Evolutionary conservation across 2,113 vertebrate species (phyloP).

Genomic region (Theristicus caerulescens): DNA sequence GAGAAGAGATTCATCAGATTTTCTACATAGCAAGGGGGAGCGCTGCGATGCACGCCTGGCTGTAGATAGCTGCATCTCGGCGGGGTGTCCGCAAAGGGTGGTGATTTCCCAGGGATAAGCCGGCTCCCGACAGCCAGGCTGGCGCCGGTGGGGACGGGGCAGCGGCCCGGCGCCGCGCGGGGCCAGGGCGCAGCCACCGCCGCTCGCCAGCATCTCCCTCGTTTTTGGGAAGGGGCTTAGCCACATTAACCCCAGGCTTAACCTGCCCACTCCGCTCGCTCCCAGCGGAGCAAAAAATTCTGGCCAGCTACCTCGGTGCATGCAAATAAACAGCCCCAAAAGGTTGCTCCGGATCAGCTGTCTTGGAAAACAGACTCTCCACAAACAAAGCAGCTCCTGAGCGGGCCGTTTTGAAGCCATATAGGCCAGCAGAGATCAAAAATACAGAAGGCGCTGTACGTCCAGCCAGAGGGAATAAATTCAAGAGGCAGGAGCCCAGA

Average conservation of each 20-base stretch:
- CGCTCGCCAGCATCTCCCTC: not conserved
- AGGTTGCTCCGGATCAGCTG: fast-evolving
- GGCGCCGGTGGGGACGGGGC: not conserved
- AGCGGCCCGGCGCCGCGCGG: not conserved
- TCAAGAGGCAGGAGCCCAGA: not conserved
- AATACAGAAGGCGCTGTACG: not conserved
- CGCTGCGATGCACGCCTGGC: not conserved
- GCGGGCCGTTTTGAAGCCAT: not conserved
- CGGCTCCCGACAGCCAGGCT: not conserved
- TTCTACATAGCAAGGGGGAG: not conserved
- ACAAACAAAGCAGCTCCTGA: not conserved
- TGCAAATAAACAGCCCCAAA: not conserved
- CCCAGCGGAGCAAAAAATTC: not conserved
- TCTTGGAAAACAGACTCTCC: not conserved
- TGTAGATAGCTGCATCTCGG: not conserved
- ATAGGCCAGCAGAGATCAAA: not conserved
- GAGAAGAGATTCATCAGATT: not conserved
- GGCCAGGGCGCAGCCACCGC: not conserved
- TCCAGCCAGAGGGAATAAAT: not conserved
- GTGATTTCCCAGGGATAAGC: not conserved
- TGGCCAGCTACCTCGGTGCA: fast-evolving
- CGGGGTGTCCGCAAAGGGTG: not conserved
- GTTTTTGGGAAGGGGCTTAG: not conserved
- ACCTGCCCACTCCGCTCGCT: not conserved
- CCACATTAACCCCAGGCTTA: not conserved